A percentile compares a stretch with the other conserved stretches of the same genome.
phyloP scores from a whole-genome alignment of 2,113 vertebrate species.

The Chloebia gouldiae region DNA sequence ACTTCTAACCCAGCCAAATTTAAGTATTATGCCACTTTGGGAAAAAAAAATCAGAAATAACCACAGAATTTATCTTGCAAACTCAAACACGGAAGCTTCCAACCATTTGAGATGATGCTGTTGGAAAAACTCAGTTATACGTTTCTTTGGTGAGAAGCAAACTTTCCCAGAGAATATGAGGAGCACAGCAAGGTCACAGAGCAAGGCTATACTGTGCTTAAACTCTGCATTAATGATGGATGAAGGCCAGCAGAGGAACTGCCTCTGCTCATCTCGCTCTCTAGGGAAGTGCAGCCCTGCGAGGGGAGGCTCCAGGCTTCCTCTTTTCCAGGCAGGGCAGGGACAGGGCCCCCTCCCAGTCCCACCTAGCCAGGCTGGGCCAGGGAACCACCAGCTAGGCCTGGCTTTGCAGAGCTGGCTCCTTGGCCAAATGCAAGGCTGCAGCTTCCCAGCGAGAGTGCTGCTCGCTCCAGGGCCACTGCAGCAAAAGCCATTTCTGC shows the following conservation, averaged over 20 bases:
- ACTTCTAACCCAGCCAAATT: background rate
- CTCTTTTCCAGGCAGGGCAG: background rate
- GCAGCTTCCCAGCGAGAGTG: background rate
- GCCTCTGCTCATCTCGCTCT: background rate
- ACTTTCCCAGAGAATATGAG: background rate
- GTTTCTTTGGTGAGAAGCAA: background rate
- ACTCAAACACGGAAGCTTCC: background rate
- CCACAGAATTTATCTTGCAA: background rate
- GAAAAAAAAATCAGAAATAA: background rate
- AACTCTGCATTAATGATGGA: background rate
- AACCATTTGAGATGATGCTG: background rate
- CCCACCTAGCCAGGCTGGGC: background rate
- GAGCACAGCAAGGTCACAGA: background rate
- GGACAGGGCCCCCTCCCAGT: background rate
- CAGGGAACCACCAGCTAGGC: fast-evolving
- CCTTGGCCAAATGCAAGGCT: background rate
- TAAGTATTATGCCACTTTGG: background rate
- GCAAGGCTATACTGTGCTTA: slow-evolving; percentile 5
- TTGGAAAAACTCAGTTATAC: background rate
- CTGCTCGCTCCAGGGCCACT: background rate
- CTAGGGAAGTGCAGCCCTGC: background rate
- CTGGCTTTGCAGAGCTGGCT: background rate
- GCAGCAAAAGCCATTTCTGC: background rate
- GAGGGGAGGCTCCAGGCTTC: slow-evolving; percentile 3
- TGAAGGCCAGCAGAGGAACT: background rate